These are phyloP conservation scores for Lepetodrilus schrolli DNA, from an alignment of 2,888 invertebrate species.

Conservation along the genomic window DNA sequence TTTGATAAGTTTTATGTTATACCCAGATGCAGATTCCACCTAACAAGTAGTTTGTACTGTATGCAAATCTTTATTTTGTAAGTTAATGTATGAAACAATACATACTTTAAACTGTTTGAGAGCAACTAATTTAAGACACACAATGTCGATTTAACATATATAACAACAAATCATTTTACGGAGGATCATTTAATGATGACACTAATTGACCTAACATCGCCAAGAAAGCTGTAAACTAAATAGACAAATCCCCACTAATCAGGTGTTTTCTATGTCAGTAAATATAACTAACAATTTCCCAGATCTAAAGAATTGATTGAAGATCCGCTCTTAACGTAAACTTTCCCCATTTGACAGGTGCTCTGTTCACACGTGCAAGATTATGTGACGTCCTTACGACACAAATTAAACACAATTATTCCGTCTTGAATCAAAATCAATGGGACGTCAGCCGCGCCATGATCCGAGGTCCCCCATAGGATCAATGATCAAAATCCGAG, in stretches of 20 bases:
- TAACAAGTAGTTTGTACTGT: too few species aligned
- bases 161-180: too few species aligned
- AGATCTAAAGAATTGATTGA: not conserved
- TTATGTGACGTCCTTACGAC: not conserved
- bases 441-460: not conserved
- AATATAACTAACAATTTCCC: not conserved
- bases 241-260: not conserved
- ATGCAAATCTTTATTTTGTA: too few species aligned
- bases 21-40: too few species aligned
- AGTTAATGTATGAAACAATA: too few species aligned
- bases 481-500: not conserved
- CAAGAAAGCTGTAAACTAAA: too few species aligned
- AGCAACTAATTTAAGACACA: too few species aligned
- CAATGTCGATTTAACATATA: too few species aligned
- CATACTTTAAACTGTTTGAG: too few species aligned
- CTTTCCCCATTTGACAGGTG: not conserved
- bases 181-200: too few species aligned
- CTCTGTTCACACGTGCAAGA: not conserved
- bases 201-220: too few species aligned
- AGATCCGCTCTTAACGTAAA: not conserved
- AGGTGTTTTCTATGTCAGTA: not conserved
- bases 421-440: not conserved
- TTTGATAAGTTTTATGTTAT: too few species aligned
- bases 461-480: not conserved
- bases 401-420: not conserved